Evolutionary conservation across 2,113 vertebrate genomes (phyloP).

Genomic region (Actenoides lindsayi): DNA sequence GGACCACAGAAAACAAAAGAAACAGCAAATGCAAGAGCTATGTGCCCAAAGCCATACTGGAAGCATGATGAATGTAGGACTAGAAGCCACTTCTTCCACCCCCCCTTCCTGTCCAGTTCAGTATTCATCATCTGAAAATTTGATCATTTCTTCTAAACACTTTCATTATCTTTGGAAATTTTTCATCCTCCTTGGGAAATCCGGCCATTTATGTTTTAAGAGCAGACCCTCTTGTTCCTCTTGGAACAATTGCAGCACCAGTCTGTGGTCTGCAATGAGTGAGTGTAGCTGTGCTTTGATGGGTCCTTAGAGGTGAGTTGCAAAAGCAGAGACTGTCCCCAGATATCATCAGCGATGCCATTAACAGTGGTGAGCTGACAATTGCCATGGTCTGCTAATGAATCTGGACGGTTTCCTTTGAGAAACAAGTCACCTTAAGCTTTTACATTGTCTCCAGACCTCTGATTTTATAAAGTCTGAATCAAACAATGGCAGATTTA

Average conservation of each 20-base stretch:
- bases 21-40: neutral
- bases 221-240: neutral
- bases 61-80: neutral
- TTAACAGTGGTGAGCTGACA: neutral
- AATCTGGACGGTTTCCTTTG: neutral
- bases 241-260: neutral
- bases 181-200: neutral
- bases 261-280: neutral
- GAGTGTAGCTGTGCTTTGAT: neutral
- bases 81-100: neutral
- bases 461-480: neutral
- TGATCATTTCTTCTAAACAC: neutral
- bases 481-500: neutral
- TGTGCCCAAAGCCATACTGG: neutral
- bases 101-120: neutral
- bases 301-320: neutral
- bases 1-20: neutral
- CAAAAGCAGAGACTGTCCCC: neutral
- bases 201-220: neutral
- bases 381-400: neutral
- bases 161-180: neutral
- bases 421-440: neutral
- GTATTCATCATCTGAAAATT: neutral
- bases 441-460: neutral
- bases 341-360: neutral